Evolutionary conservation across 1,140 invertebrate species (phyloP).

Genomic region (Danaus plexippus): DNA sequence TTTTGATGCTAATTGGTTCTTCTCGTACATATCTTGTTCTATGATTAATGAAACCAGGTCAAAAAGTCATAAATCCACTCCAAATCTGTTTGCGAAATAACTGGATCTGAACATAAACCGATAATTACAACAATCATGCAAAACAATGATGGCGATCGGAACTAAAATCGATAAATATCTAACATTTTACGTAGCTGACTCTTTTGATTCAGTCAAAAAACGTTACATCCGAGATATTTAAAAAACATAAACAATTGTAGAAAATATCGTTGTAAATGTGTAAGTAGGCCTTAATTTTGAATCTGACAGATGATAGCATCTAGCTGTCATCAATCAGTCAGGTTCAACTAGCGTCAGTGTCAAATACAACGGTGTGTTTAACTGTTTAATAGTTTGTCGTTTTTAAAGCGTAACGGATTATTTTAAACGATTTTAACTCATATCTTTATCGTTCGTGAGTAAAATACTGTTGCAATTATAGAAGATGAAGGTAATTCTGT

Average conservation of each 20-base stretch:
- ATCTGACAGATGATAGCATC: constrained; percentile 5
- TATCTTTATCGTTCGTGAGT: no score
- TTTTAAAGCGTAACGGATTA: constrained; percentile 6
- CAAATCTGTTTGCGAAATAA: constrained; percentile 10
- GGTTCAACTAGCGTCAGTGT: constrained; percentile 5
- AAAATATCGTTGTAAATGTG: constrained; percentile 7
- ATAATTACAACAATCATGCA: constrained; percentile 7
- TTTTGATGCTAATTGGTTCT: no score
- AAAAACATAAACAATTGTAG: constrained; percentile 6
- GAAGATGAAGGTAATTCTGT: constrained; percentile 8
- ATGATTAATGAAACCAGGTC: constrained; percentile 12
- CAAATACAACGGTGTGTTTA: constrained; percentile 7
- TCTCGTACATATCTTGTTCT: background rate
- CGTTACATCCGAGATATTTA: constrained; percentile 6
- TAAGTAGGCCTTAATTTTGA: constrained; percentile 4
- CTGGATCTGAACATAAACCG: constrained; percentile 14
- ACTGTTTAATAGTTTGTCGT: no score
- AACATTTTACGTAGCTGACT: constrained; percentile 9
- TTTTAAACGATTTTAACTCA: constrained; percentile 9
- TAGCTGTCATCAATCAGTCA: constrained; percentile 1
- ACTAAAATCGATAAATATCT: constrained; percentile 9
- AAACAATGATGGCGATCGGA: constrained; percentile 8
- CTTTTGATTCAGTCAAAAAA: constrained; percentile 11
- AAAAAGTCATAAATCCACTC: constrained; percentile 11
- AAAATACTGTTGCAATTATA: constrained; percentile 7